Evolutionary conservation across 2,797 vertebrate genomes (phyloP).

Genomic region (Sebastes hopkinsi): DNA sequence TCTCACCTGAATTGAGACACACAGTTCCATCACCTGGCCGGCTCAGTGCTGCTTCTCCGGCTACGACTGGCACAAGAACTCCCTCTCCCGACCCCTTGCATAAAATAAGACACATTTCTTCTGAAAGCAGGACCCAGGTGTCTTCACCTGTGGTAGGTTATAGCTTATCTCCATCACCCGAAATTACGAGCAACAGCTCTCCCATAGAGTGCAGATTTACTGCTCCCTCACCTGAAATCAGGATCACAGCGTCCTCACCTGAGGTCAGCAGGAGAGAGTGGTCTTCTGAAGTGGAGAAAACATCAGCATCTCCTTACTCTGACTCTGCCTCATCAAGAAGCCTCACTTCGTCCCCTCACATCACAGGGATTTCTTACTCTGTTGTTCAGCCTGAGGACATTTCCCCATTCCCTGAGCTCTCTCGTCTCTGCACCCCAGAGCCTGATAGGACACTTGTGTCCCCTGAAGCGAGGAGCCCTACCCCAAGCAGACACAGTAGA

Average conservation of each 20-base stretch:
- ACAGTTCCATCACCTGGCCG: slow-evolving; percentile 38
- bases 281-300: slow-evolving; percentile 27
- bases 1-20: slow-evolving; percentile 43
- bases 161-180: slow-evolving; percentile 71
- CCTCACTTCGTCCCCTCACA: slow-evolving; percentile 64
- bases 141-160: slow-evolving; percentile 50
- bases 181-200: slow-evolving; percentile 36
- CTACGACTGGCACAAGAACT: slow-evolving; percentile 34
- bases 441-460: slow-evolving; percentile 31
- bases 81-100: slow-evolving; percentile 51
- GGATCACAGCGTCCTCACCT: slow-evolving; percentile 69
- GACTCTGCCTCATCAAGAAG: slow-evolving; percentile 49
- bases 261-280: slow-evolving; percentile 42
- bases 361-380: slow-evolving; percentile 70
- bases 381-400: slow-evolving; percentile 65
- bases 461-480: slow-evolving; percentile 34
- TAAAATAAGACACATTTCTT: slow-evolving; percentile 28
- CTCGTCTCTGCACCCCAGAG: slow-evolving; percentile 42
- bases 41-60: slow-evolving; percentile 24
- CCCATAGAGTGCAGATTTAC: slow-evolving; percentile 49
- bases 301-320: slow-evolving; percentile 26
- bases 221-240: slow-evolving; percentile 74
- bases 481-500: slow-evolving; percentile 34
- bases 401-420: slow-evolving; percentile 59
- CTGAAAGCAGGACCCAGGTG: slow-evolving; percentile 36